A percentile compares a stretch with the other conserved stretches of the same genome.
phyloP scores from a whole-genome alignment of 2,113 vertebrate genomes.

The Apteryx mantelli region DNA sequence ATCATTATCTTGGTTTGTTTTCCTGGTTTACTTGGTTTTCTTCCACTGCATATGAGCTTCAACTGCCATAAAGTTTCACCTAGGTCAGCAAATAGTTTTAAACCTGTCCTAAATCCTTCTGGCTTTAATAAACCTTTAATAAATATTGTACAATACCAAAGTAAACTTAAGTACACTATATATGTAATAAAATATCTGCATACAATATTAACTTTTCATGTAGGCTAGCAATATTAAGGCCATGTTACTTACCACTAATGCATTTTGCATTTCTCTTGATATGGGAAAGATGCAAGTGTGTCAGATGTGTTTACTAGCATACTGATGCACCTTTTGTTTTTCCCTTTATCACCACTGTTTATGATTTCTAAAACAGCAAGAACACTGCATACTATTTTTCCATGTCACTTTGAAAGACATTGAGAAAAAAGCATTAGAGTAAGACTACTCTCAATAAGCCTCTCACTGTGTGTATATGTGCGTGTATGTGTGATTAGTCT shows the following conservation, averaged over 20 bases:
- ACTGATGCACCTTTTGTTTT: constrained; percentile 77
- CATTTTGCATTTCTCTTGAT: constrained; percentile 81
- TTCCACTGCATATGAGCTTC: neutral
- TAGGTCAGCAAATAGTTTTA: neutral
- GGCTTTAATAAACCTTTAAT: neutral
- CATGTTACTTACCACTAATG: neutral
- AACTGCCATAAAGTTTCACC: neutral
- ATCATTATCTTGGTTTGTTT: neutral
- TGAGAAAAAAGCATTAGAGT: neutral
- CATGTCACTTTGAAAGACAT: neutral
- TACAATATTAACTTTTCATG: neutral
- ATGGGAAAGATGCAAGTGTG: neutral
- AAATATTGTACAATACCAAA: neutral
- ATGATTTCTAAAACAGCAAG: constrained; percentile 74
- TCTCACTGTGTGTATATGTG: neutral
- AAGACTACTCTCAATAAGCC: neutral
- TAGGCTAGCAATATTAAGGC: neutral
- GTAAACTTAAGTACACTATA: neutral
- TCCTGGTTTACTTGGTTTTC: neutral
- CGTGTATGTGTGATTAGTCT: neutral
- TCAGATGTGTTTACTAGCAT: constrained; percentile 80
- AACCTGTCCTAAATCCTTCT: neutral
- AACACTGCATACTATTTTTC: neutral
- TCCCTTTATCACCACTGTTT: constrained; percentile 77
- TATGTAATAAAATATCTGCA: neutral